phyloP scores from a whole-genome alignment of 2,888 invertebrate species.

The Cheilosia variabilis region DNA sequence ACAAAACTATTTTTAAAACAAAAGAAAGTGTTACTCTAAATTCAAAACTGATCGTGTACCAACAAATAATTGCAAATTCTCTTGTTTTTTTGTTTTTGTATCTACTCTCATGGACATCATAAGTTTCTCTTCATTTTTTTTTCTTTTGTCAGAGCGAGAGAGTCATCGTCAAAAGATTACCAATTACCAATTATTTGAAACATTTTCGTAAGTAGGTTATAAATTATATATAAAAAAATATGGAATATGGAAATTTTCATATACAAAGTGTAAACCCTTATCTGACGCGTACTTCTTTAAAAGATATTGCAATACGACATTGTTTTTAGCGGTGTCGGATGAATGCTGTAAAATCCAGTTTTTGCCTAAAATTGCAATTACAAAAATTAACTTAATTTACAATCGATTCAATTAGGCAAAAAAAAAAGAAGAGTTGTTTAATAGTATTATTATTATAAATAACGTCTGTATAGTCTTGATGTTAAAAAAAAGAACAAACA shows the following conservation, averaged over 20 bases:
- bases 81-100: neutral
- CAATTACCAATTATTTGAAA: constrained; percentile 46
- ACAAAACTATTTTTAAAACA: constrained; percentile 14
- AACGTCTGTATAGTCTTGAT: constrained; percentile 50
- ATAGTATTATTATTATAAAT: constrained; percentile 34
- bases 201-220: constrained; percentile 20
- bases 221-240: constrained; percentile 43
- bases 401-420: constrained; percentile 66
- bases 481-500: constrained; percentile 10
- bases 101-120: constrained; percentile 16
- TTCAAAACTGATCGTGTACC: constrained; percentile 28
- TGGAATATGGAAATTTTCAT: constrained; percentile 63
- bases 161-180: constrained; percentile 47
- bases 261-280: constrained; percentile 77
- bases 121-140: constrained; percentile 42
- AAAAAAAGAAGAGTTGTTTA: constrained; percentile 26
- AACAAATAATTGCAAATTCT: constrained; percentile 19
- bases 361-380: constrained; percentile 88
- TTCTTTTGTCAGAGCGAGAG: constrained; percentile 26
- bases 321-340: constrained; percentile 90
- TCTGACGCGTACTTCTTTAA: constrained; percentile 90
- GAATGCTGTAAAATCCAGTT: constrained; percentile 98
- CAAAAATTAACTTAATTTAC: constrained; percentile 83
- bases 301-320: constrained; percentile 95
- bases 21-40: constrained; percentile 33